phyloP scores from a whole-genome alignment of 2,797 vertebrate species.

The Anguilla megastoma region DNA sequence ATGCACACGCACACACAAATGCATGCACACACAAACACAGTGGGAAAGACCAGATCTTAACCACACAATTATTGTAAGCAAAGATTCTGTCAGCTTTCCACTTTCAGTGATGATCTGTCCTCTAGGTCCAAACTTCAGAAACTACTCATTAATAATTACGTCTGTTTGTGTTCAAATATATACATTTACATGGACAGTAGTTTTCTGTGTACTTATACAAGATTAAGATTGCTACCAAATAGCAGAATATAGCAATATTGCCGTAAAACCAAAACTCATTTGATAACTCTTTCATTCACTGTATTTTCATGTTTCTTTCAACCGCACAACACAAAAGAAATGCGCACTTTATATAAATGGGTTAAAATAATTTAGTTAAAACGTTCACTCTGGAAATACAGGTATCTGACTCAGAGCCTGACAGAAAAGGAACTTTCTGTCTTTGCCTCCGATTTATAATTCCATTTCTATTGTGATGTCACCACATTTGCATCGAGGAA shows the following conservation, averaged over 20 bases:
- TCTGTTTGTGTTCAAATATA: slow-evolving; percentile 42
- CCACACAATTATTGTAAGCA: slow-evolving; percentile 45
- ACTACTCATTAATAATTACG: slow-evolving; percentile 42
- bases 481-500: not conserved
- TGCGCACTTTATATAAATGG: not conserved
- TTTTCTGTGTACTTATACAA: not conserved
- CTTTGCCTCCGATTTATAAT: not conserved
- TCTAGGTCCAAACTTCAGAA: slow-evolving; percentile 42
- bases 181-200: slow-evolving; percentile 35
- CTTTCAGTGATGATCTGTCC: slow-evolving; percentile 22
- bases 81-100: slow-evolving; percentile 35
- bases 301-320: slow-evolving; percentile 10
- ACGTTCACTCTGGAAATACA: not conserved
- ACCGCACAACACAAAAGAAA: not conserved
- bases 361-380: slow-evolving; percentile 16
- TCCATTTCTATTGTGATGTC: not conserved
- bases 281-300: slow-evolving; percentile 16
- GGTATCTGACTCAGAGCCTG: not conserved
- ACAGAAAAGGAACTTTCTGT: not conserved
- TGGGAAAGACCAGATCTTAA: slow-evolving; percentile 42
- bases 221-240: slow-evolving; percentile 33
- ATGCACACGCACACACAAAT: slow-evolving; percentile 18
- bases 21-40: too few species aligned
- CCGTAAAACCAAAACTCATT: slow-evolving; percentile 12
- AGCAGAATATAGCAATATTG: slow-evolving; percentile 1